Conservation (phyloP, 1,140 invertebrate genomes). For the Nasonia vitripennis region DNA sequence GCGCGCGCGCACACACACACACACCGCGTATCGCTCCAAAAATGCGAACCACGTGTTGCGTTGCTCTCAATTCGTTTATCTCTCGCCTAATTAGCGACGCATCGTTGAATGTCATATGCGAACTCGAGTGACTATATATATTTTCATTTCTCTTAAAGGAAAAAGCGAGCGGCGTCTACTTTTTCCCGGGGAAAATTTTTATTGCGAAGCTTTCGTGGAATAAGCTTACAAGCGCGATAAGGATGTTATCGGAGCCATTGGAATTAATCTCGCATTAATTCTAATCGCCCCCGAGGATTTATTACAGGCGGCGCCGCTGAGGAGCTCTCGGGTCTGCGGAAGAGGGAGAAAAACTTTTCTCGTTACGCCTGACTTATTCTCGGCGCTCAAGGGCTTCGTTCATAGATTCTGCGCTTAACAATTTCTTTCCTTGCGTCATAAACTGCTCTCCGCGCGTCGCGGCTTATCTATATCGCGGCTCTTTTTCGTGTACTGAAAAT, state of each 20-base stretch:
- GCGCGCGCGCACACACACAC: not conserved
- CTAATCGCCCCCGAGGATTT: conserved; percentile 59
- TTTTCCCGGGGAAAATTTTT: conserved; percentile 6
- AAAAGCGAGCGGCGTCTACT: not conserved
- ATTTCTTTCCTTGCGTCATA: conserved; percentile 33
- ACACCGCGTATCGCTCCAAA: not conserved
- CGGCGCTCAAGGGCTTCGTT: conserved; percentile 20
- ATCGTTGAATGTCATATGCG: not conserved
- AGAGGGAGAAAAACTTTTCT: conserved; percentile 53
- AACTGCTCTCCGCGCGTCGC: not conserved
- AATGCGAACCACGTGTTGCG: conserved; percentile 48
- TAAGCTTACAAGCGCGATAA: conserved; percentile 54
- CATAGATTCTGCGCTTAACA: conserved; percentile 30
- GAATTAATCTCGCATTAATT: conserved; percentile 65
- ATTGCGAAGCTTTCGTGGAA: conserved; percentile 29
- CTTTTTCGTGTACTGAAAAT: not conserved
- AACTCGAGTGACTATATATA: not conserved
- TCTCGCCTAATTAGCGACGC: conserved; percentile 38
- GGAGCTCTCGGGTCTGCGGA: not conserved
- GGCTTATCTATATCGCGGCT: not conserved
- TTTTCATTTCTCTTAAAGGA: no score
- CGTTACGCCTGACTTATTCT: conserved; percentile 45
- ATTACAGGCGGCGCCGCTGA: conserved; percentile 51
- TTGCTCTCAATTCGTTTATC: not conserved
- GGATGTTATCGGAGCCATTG: conserved; percentile 61